phyloP scores from a whole-genome alignment of 2,888 invertebrate species.

The Eristalis tenax region DNA sequence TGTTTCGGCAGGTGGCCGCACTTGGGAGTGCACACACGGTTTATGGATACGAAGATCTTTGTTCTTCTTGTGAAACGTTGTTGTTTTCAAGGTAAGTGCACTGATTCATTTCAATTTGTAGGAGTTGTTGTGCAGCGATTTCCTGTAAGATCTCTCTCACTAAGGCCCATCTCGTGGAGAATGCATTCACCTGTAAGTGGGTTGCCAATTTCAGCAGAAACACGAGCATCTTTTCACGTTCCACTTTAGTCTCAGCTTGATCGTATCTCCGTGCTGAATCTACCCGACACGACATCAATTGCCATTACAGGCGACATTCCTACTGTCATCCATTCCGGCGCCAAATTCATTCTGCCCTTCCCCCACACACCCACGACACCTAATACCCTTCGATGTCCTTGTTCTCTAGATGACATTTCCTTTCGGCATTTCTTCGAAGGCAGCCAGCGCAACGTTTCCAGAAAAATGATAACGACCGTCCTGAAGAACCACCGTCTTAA shows the following conservation, averaged over 20 bases:
- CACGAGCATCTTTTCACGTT: background rate
- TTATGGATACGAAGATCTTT: slow-evolving; percentile 42
- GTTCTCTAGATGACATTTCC: background rate
- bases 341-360: background rate
- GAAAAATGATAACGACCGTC: slow-evolving; percentile 1
- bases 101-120: background rate
- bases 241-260: background rate
- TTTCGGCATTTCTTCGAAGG: background rate
- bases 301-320: background rate
- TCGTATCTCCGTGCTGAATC: background rate
- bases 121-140: slow-evolving; percentile 46
- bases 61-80: background rate
- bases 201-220: background rate
- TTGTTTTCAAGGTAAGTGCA: slow-evolving; percentile 24
- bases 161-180: too few relatives aligned
- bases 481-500: background rate
- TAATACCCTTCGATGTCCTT: background rate
- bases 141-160: background rate
- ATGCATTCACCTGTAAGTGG: too few relatives aligned
- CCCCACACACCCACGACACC: background rate
- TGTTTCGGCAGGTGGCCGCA: background rate
- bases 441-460: background rate
- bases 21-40: background rate
- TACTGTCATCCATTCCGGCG: background rate
- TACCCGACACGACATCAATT: background rate